These are phyloP conservation scores for Trichogramma dendrolimi DNA, from an alignment of 2,888 invertebrate species.

Conservation along the genomic window DNA sequence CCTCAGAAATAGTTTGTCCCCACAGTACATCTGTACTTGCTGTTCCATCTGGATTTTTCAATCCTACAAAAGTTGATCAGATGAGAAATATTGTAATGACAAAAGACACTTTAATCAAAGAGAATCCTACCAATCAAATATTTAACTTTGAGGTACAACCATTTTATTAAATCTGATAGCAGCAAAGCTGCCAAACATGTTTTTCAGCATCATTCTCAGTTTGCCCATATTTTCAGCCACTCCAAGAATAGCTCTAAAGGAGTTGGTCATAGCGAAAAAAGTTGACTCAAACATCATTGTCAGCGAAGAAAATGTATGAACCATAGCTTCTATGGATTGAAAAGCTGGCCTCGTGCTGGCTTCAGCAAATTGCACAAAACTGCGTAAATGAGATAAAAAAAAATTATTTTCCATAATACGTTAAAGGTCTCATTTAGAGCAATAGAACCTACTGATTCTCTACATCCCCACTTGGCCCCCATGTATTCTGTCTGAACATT, in stretches of 20 bases:
- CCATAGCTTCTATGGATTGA: conserved; percentile 88
- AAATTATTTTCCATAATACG: conserved; percentile 1
- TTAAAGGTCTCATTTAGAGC: background rate
- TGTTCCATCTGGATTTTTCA: conserved; percentile 39
- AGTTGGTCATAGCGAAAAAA: conserved; percentile 90
- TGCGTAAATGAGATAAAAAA: conserved; percentile 40
- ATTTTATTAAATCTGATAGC: conserved; percentile 72
- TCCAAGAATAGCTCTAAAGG: conserved; percentile 90
- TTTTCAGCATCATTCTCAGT: conserved; percentile 75
- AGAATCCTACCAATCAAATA: conserved; percentile 60
- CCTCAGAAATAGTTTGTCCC: conserved; percentile 48
- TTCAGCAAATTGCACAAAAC: conserved; percentile 84
- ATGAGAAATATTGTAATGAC: conserved; percentile 11
- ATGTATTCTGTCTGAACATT: conserved; percentile 34
- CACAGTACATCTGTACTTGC: conserved; percentile 45
- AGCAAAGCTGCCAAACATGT: conserved; percentile 83
- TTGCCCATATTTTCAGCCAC: conserved; percentile 93
- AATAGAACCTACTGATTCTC: conserved; percentile 58
- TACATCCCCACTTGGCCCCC: conserved; percentile 54
- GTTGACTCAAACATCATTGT: conserved; percentile 97
- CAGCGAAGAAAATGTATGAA: conserved; percentile 86
- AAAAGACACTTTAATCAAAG: background rate
- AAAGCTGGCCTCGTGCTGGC: conserved; percentile 90
- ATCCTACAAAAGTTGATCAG: conserved; percentile 36
- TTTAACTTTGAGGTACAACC: conserved; percentile 74